phyloP scores from a whole-genome alignment of 1,140 invertebrate species.

The Diuraphis noxia region DNA sequence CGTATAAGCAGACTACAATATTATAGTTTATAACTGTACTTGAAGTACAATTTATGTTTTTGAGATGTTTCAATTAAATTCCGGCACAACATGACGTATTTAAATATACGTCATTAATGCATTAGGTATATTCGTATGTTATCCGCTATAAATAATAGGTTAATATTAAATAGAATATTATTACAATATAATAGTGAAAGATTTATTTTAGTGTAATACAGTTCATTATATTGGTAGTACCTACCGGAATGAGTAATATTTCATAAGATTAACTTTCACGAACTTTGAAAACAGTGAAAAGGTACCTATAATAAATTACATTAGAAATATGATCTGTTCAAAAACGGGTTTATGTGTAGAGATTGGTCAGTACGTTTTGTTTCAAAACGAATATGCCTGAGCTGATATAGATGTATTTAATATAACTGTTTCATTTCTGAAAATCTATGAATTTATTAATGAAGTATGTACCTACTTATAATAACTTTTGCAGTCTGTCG shows the following conservation, averaged over 20 bases:
- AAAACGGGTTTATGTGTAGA: not conserved
- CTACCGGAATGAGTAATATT: too few relatives aligned
- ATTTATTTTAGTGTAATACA: not conserved
- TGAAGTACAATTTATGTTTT: not conserved
- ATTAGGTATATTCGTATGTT: too few relatives aligned
- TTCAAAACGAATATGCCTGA: not conserved
- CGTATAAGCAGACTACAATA: too few relatives aligned
- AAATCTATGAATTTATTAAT: not conserved
- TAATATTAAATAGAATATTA: too few relatives aligned
- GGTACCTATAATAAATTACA: too few relatives aligned
- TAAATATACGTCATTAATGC: too few relatives aligned
- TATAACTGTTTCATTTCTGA: not conserved
- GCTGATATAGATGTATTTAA: not conserved
- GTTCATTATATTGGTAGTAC: not conserved
- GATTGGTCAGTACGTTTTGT: not conserved
- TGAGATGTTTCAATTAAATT: too few relatives aligned
- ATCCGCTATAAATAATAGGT: not conserved
- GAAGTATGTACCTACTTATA: too few relatives aligned
- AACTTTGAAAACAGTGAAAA: too few relatives aligned
- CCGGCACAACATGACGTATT: not conserved
- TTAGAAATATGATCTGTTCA: not conserved
- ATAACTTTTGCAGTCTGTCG: not conserved
- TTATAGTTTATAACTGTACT: too few relatives aligned
- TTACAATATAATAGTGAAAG: too few relatives aligned
- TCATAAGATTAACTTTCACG: too few relatives aligned